Base-by-base conservation (phyloP, 2,797 vertebrate species). In the Sylvia borin region DNA sequence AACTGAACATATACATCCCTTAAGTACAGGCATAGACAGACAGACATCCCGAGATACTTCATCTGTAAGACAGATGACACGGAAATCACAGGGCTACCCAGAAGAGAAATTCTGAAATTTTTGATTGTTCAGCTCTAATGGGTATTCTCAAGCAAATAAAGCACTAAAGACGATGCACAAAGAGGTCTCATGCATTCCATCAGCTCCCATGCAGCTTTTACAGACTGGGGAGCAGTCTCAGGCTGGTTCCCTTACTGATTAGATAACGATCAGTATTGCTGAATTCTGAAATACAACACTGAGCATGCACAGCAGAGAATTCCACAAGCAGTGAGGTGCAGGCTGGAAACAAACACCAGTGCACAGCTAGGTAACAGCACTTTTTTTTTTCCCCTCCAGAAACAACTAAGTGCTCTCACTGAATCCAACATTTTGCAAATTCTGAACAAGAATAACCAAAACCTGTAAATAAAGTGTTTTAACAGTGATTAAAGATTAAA, bases 31-130 rank as follows among this genome's bases (percentile, higher is more conserved):
- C 13, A 40, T 3, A 58, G 38, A 42, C 8, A 68, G 43, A 70
- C 1, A 2, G n/a, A 15, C 11, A 25, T 18, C n/a, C 58, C 0
- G 0, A 51, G 36, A 42, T 55, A 42, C 36, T 47, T 80, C 61
- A 86, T 7, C 61, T 48, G n/a, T 81, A 55, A 77, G 34, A 27
- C 42, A 47, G 43, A 88, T 36, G 27, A 32, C 26, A 50, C 1
- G 16, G 66, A 80, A 83, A 73, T 34, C 18, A 20, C 47, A 79
- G 51, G 53, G 74, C 45, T 47, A 24, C n/a, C 55, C 5, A 2
- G 53, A 84, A 93, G 75, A 32, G 21, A 58, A 70, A 50, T n/a
- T 29, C 34, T 62, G 0, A 58, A 43, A 21, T 26, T 47, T 84
- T 58, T 18, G 36, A 38, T 71, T 64, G 29, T 16, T 74, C 53